Percentiles rank a stretch among this genome's conserved stretches.
phyloP scores from a whole-genome alignment of 2,888 invertebrate species.

The Corythucha ciliata region DNA sequence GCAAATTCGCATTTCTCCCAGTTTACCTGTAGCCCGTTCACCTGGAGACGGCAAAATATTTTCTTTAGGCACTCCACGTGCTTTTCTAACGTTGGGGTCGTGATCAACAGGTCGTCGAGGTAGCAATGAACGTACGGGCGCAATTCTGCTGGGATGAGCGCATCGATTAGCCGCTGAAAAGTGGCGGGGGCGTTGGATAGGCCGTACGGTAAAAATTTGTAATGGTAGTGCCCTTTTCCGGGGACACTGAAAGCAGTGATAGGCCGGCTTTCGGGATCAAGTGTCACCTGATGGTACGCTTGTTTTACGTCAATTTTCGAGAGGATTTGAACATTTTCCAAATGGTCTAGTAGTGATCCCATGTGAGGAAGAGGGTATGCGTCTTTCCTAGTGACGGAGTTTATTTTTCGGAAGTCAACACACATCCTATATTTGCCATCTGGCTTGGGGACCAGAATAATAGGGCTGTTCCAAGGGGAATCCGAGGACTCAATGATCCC shows the following conservation, averaged over 20 bases:
- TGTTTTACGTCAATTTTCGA: no score
- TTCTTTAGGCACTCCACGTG: constrained; percentile 3
- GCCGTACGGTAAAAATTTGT: constrained; percentile 28
- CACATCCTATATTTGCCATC: no score
- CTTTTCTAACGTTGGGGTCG: constrained; percentile 3
- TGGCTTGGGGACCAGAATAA: no score
- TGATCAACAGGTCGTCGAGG: neutral
- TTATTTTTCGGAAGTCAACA: no score
- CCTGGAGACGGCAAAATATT: constrained; percentile 4
- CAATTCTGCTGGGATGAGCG: constrained; percentile 3
- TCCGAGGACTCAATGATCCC: no score
- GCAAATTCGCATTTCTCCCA: constrained; percentile 12
- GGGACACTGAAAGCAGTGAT: constrained; percentile 31
- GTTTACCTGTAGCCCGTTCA: neutral
- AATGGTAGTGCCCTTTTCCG: constrained; percentile 33
- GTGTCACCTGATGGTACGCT: no score
- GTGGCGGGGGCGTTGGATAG: constrained; percentile 23
- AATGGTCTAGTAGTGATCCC: no score
- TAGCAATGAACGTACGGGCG: constrained; percentile 5
- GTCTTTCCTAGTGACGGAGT: no score
- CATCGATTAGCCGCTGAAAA: constrained; percentile 26
- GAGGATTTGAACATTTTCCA: no score
- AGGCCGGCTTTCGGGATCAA: no score
- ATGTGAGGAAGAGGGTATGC: no score
- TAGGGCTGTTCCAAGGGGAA: no score